Conservation (phyloP, 1,140 invertebrate species). For the Drosophila kikkawai region DNA sequence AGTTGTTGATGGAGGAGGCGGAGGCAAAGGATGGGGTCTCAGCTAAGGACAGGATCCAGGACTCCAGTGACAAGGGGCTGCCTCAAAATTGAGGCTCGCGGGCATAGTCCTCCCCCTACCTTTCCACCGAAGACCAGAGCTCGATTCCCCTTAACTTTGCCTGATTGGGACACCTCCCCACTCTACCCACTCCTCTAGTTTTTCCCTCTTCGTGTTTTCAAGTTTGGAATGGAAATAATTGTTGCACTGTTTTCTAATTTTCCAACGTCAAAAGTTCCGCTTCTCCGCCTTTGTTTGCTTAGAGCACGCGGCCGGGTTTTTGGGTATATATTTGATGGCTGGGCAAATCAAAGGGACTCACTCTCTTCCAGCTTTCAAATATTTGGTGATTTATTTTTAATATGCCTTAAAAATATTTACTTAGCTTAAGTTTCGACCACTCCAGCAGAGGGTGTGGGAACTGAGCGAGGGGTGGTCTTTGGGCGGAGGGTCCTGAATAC, state of each 20-base stretch:
- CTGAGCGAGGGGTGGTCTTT: neutral
- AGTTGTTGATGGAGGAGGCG: slow-evolving; percentile 64
- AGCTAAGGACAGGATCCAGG: slow-evolving; percentile 11
- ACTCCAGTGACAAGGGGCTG: slow-evolving; percentile 28
- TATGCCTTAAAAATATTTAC: slow-evolving; percentile 80
- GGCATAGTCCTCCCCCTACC: slow-evolving; percentile 41
- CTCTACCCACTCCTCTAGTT: slow-evolving; percentile 15
- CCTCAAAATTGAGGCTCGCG: slow-evolving; percentile 73
- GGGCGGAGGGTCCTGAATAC: slow-evolving; percentile 35
- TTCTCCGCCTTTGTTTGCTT: slow-evolving; percentile 50
- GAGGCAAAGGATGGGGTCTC: slow-evolving; percentile 1
- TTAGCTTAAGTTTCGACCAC: slow-evolving; percentile 61
- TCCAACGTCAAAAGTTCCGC: slow-evolving; percentile 63
- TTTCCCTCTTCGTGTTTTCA: slow-evolving; percentile 43
- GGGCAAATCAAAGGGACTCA: slow-evolving; percentile 44
- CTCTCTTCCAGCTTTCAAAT: slow-evolving; percentile 56
- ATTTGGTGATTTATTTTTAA: slow-evolving; percentile 80
- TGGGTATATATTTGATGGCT: slow-evolving; percentile 46
- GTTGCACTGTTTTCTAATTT: slow-evolving; percentile 79
- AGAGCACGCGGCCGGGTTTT: slow-evolving; percentile 54
- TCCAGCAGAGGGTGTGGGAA: slow-evolving; percentile 7
- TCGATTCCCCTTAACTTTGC: slow-evolving; percentile 58
- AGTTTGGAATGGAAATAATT: slow-evolving; percentile 71
- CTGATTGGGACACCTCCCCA: slow-evolving; percentile 52
- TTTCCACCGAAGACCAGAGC: slow-evolving; percentile 23